phyloP scores from a whole-genome alignment of 1,140 invertebrate genomes.

The Eueides isabella region DNA sequence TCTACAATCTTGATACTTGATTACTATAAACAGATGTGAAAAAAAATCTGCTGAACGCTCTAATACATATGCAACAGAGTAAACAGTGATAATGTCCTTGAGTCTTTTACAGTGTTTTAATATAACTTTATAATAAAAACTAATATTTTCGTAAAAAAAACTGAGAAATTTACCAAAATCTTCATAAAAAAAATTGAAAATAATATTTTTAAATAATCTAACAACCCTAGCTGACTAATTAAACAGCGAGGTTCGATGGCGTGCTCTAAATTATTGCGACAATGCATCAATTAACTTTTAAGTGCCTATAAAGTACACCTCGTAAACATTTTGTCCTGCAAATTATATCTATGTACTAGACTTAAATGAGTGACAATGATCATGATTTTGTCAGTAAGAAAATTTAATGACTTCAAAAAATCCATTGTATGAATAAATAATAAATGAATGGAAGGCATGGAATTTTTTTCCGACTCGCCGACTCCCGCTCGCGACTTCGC shows the following conservation, averaged over 20 bases:
- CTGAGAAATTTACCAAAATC: not conserved
- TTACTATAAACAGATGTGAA: no score
- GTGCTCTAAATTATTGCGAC: conserved; percentile 64
- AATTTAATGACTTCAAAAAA: not conserved
- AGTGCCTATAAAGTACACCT: conserved; percentile 45
- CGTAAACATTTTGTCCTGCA: conserved; percentile 33
- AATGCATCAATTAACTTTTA: conserved; percentile 64
- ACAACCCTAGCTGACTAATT: conserved; percentile 57
- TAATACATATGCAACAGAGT: no score
- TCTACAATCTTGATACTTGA: no score
- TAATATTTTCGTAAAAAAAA: not conserved
- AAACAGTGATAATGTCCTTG: no score
- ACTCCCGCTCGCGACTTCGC: no score
- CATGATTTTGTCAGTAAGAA: not conserved
- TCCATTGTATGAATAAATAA: no score
- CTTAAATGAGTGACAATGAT: not conserved
- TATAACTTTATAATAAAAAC: no score
- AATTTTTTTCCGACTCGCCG: no score
- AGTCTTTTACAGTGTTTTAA: no score
- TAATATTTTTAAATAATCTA: not conserved
- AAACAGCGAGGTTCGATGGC: conserved; percentile 55
- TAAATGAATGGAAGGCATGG: no score
- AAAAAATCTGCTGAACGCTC: no score
- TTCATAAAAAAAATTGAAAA: not conserved
- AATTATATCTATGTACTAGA: conserved; percentile 12